phyloP scores from a whole-genome alignment of 2,113 vertebrate genomes.

The Cololabis saira region DNA sequence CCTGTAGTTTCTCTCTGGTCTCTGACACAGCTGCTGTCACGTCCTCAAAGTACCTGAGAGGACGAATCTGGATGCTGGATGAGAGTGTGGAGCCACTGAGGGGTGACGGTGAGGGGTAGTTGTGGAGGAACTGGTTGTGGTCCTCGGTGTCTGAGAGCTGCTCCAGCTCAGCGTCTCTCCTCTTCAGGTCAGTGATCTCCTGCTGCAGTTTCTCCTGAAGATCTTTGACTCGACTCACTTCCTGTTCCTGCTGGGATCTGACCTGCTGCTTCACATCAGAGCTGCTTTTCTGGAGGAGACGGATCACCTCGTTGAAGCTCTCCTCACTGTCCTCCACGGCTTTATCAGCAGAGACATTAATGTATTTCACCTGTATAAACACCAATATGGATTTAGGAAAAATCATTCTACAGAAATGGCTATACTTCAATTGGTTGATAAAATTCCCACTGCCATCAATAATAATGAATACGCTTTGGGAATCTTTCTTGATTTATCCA shows the following conservation, averaged over 20 bases:
- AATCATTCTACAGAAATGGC: too few relatives aligned
- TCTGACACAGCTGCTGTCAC: neutral
- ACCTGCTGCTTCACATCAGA: neutral
- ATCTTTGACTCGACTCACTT: neutral
- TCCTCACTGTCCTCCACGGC: slow-evolving; percentile 6
- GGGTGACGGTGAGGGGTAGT: neutral
- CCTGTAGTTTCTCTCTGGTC: neutral
- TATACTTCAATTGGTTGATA: too few relatives aligned
- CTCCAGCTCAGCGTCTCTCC: neutral
- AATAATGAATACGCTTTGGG: too few relatives aligned
- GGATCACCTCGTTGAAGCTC: slow-evolving; percentile 1
- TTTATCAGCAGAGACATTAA: neutral
- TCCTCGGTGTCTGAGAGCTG: neutral
- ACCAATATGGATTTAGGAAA: too few relatives aligned
- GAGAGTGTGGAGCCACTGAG: slow-evolving; percentile 5
- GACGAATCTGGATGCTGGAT: neutral
- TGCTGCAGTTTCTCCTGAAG: neutral
- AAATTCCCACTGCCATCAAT: too few relatives aligned
- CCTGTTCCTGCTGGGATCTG: neutral
- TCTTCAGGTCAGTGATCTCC: slow-evolving; percentile 2
- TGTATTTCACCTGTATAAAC: slow-evolving; percentile 6
- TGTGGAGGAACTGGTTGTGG: neutral
- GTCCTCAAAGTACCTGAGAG: neutral
- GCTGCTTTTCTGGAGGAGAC: slow-evolving; percentile 1
- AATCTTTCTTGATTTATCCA: too few relatives aligned